These are phyloP conservation scores for Eufriesea mexicana DNA, from an alignment of 1,140 invertebrate genomes.

Conservation along the genomic window DNA sequence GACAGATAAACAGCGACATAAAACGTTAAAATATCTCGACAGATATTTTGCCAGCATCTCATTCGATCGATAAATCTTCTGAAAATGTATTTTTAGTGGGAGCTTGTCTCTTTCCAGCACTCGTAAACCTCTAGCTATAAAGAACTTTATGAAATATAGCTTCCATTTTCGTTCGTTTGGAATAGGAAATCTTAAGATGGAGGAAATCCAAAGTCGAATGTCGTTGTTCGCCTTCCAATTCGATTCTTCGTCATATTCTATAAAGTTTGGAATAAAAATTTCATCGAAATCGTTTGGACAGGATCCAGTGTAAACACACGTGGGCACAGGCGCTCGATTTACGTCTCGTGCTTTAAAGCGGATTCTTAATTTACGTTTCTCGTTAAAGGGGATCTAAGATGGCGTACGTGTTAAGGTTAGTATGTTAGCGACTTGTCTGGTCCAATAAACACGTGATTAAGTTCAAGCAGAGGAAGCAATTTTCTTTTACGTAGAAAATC, in stretches of 20 bases:
- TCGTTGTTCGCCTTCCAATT: background rate
- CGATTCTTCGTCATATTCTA: no score
- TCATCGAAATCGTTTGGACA: background rate
- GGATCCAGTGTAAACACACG: background rate
- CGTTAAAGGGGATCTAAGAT: background rate
- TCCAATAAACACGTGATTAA: background rate
- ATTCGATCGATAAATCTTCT: background rate
- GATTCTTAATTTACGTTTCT: background rate
- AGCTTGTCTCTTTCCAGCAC: background rate
- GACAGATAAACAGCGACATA: conserved; percentile 2
- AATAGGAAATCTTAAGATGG: no score
- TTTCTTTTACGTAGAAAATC: background rate
- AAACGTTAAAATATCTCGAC: background rate
- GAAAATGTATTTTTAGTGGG: background rate
- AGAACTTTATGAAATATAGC: background rate
- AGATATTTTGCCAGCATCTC: background rate
- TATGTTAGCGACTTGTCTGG: no score
- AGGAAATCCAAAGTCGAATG: no score
- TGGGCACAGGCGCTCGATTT: background rate
- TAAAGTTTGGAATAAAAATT: background rate
- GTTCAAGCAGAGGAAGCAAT: background rate
- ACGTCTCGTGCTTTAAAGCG: background rate
- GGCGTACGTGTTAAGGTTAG: background rate
- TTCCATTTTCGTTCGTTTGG: background rate
- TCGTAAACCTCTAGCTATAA: background rate